These are phyloP conservation scores for Lapara coniferarum DNA, from an alignment of 2,888 invertebrate species.

Conservation along the genomic window DNA sequence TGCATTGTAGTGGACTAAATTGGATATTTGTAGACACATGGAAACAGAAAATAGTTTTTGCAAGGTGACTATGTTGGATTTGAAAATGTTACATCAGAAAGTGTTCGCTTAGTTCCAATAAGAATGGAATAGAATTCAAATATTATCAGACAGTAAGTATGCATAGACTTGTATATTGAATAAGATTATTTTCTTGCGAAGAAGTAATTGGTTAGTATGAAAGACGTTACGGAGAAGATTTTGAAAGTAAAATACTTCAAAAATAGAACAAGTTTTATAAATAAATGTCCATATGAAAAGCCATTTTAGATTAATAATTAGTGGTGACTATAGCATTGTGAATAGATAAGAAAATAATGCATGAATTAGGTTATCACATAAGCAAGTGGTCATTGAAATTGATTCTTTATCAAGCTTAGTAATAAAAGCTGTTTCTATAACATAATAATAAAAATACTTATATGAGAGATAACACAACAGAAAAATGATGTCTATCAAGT, in stretches of 20 bases:
- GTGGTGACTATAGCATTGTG: background rate
- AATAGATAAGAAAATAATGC: background rate
- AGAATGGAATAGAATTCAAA: background rate
- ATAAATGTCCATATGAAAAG: background rate
- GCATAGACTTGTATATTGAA: background rate
- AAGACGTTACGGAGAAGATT: background rate
- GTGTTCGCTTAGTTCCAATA: background rate
- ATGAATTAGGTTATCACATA: slow-evolving; percentile 8
- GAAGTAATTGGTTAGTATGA: slow-evolving; percentile 4
- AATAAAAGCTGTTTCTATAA: background rate
- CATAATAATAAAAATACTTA: background rate
- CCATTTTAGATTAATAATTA: background rate
- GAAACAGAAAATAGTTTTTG: background rate
- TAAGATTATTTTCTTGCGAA: background rate
- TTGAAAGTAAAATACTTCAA: background rate
- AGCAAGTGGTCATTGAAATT: slow-evolving; percentile 4
- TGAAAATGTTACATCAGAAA: background rate
- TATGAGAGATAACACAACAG: too few relatives aligned
- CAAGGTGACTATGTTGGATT: background rate
- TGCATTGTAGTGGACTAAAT: slow-evolving; percentile 12
- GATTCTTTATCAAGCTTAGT: background rate
- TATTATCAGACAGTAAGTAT: background rate
- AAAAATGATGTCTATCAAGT: too few relatives aligned
- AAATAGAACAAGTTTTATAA: background rate
- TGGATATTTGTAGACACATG: background rate